Conservation (phyloP, 2,797 vertebrate genomes). For the Cyprinodon diabolis region DNA sequence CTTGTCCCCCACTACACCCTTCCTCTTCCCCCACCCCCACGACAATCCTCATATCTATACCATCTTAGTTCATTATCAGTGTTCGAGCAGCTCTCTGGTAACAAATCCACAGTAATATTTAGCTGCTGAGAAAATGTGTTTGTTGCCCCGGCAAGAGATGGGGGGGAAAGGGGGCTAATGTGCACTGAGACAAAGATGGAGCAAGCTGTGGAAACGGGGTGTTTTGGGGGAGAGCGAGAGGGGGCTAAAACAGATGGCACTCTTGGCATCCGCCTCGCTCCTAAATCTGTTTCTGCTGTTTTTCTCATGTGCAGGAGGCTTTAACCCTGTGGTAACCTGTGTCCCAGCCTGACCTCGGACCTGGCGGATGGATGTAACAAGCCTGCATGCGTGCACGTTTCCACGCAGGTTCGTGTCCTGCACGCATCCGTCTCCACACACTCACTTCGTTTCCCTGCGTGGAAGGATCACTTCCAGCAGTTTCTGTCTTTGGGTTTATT, state of each 20-base stretch:
- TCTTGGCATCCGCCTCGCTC: slow-evolving; percentile 78
- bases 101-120: slow-evolving; percentile 62
- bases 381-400: slow-evolving; percentile 45
- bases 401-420: slow-evolving; percentile 36
- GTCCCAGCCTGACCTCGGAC: slow-evolving; percentile 71
- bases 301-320: slow-evolving; percentile 79
- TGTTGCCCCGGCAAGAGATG: slow-evolving; percentile 47
- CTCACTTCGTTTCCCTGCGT: slow-evolving; percentile 13
- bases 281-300: slow-evolving; percentile 83
- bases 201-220: slow-evolving; percentile 41
- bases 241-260: slow-evolving; percentile 79
- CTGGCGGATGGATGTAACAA: slow-evolving; percentile 62
- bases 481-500: not conserved
- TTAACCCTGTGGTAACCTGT: slow-evolving; percentile 81
- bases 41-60: slow-evolving; percentile 56
- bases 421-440: slow-evolving; percentile 28
- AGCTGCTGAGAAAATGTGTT: slow-evolving; percentile 64
- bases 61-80: slow-evolving; percentile 60
- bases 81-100: slow-evolving; percentile 31
- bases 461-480: slow-evolving; percentile 1
- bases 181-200: slow-evolving; percentile 60
- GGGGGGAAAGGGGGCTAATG: slow-evolving; percentile 57
- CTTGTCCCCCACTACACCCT: slow-evolving; percentile 48
- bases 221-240: slow-evolving; percentile 55
- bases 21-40: slow-evolving; percentile 28